Evolutionary conservation across 2,888 invertebrate species (phyloP).

Genomic region (Holacanthella duospinosa): DNA sequence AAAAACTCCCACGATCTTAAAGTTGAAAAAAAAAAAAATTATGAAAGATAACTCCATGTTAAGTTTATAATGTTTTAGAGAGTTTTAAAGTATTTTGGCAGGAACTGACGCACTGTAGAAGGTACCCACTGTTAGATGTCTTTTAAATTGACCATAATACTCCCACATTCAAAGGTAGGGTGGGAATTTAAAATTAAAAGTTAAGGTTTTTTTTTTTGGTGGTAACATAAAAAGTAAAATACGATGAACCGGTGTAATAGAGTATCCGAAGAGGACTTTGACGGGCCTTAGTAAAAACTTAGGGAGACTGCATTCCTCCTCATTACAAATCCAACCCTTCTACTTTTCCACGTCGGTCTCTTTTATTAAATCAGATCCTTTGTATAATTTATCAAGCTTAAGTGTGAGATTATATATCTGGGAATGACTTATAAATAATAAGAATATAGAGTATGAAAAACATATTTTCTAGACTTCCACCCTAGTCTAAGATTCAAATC

Average conservation of each 20-base stretch:
- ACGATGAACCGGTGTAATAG: neutral
- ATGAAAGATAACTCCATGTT: too few species aligned
- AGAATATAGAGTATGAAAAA: too few species aligned
- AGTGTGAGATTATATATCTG: neutral
- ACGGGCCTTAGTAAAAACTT: neutral
- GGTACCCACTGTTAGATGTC: too few species aligned
- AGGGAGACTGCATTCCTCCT: neutral
- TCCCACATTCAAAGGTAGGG: neutral
- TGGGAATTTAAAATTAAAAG: neutral
- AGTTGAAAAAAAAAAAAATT: too few species aligned
- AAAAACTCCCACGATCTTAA: too few species aligned
- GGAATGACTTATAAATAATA: neutral
- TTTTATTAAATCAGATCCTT: neutral
- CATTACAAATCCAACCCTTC: neutral
- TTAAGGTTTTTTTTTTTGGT: too few species aligned
- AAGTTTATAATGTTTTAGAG: too few species aligned
- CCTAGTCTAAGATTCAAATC: too few species aligned
- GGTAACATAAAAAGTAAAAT: neutral
- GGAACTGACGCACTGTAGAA: too few species aligned
- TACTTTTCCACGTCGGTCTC: slow-evolving; percentile 2
- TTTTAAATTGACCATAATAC: too few species aligned
- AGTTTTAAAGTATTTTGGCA: too few species aligned
- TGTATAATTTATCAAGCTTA: neutral
- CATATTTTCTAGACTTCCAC: too few species aligned
- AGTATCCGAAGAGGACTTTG: neutral